Base-by-base conservation (phyloP, 2,797 vertebrate genomes). In the Odontamblyopus rebecca region DNA sequence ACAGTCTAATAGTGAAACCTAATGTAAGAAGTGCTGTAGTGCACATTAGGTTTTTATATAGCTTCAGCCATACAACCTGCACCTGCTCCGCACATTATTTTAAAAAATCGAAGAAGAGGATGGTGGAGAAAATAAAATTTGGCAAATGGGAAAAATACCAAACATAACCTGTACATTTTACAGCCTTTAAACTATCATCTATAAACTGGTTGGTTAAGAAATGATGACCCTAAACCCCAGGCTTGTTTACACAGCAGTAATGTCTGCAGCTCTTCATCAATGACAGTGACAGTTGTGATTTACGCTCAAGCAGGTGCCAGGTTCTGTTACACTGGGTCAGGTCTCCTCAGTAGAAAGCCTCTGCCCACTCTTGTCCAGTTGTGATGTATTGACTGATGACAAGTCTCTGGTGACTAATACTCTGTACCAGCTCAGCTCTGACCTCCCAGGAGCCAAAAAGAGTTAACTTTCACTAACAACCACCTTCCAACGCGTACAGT, bases 351-450 rank as follows among this genome's bases (percentile, higher is more conserved):
- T 74, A 56, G 50, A 0, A 50, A 38, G 6, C 57, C 2, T 50
- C 56, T 27, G n/a, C 71, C 61, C 73, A 71, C 51, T 26, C 23
- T 67, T 0, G 53, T 57, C 65, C 13, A 35, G 15, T 64, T 48
- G 2, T 81, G 82, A 87, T 80, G 15, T 68, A 90, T 67, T 59
- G 50, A 70, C 85, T 83, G 84, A 74, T 78, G 84, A 91, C 80
- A 82, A 50, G 13, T 71, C 68, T 48, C 69, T 81, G 74, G 71
- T 76, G 68, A 74, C 68, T 44, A 77, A 38, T 78, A 57, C 63
- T 53, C 48, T 71, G 56, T 75, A 70, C 73, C 69, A 74, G 69
- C 63, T 72, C 23, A 48, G 41, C 63, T 71, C 62, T 61, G 67
- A 69, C 54, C 53, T 54, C 51, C 32, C 26, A 19, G 2, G 61